These are phyloP conservation scores for Epiblema foenella DNA, from an alignment of 2,888 invertebrate species.

Conservation along the genomic window DNA sequence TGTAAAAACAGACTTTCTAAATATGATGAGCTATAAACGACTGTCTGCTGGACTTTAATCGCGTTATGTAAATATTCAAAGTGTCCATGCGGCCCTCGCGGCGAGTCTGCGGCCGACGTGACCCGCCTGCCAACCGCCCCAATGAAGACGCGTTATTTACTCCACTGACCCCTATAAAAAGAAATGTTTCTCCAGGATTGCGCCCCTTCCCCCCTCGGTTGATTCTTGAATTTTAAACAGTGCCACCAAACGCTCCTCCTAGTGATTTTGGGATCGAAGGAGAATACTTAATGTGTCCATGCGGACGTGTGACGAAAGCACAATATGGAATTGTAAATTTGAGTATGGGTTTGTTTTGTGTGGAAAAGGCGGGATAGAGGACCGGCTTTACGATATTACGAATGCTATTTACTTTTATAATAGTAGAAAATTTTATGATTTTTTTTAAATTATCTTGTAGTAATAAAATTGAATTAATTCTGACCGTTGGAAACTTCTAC, in stretches of 20 bases:
- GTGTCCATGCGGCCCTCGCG: conserved; percentile 36
- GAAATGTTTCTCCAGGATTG: conserved; percentile 44
- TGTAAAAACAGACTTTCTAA: too few species aligned
- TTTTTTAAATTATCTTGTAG: too few species aligned
- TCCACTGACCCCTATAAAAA: conserved; percentile 44
- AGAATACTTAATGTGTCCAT: conserved; percentile 42
- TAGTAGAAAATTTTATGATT: too few species aligned
- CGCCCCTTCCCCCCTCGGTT: conserved; percentile 36
- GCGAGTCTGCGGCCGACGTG: conserved; percentile 39
- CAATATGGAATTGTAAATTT: conserved; percentile 41
- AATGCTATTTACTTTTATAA: too few species aligned
- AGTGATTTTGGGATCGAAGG: conserved; percentile 41
- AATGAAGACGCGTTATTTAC: conserved; percentile 45
- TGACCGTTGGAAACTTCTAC: too few species aligned
- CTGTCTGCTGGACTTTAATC: conserved; percentile 36
- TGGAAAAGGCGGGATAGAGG: background rate
- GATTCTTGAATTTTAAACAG: conserved; percentile 44
- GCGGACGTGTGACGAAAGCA: conserved; percentile 41
- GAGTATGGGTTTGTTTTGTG: conserved; percentile 12
- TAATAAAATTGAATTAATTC: too few species aligned
- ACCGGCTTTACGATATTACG: conserved; percentile 9
- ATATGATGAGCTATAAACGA: conserved; percentile 30
- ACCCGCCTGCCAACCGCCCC: conserved; percentile 32
- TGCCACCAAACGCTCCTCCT: conserved; percentile 34
- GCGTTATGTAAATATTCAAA: conserved; percentile 42